These are phyloP conservation scores for Porites rus DNA, from an alignment of 92 coral and sea anemone genomes.

Conservation along the genomic window DNA sequence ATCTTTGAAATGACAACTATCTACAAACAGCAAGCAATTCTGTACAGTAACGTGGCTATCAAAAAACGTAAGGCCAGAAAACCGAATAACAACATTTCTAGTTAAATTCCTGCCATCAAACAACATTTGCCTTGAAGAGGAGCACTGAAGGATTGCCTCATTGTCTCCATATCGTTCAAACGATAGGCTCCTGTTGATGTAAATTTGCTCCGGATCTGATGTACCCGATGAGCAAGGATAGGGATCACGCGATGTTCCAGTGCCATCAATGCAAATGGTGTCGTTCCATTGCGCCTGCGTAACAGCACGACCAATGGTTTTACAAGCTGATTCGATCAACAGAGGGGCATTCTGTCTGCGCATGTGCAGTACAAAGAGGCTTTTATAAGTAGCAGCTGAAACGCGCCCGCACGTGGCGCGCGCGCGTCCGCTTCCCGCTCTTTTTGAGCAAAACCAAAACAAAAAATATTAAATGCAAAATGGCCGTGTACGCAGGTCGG, in stretches of 20 bases:
- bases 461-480: constrained; percentile 7
- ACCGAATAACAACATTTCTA: neutral
- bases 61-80: constrained; percentile 1
- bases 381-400: neutral
- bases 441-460: constrained; percentile 11
- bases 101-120: constrained; percentile 28
- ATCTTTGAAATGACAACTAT: constrained; percentile 1
- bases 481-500: constrained; percentile 4
- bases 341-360: neutral
- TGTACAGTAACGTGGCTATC: constrained; percentile 1
- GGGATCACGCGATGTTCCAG: constrained; percentile 39
- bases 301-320: constrained; percentile 6
- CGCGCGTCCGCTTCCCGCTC: constrained; percentile 18
- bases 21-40: neutral
- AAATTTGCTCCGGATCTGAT: constrained; percentile 6
- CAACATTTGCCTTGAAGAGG: neutral
- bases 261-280: constrained; percentile 41
- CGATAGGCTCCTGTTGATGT: constrained; percentile 23
- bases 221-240: constrained; percentile 31
- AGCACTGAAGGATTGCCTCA: constrained; percentile 5
- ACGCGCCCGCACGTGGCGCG: neutral
- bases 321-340: constrained; percentile 12
- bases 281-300: constrained; percentile 44
- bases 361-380: neutral
- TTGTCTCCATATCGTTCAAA: constrained; percentile 1